Conservation (phyloP, 2,888 invertebrate species). For the Cryptus viduatorius region DNA sequence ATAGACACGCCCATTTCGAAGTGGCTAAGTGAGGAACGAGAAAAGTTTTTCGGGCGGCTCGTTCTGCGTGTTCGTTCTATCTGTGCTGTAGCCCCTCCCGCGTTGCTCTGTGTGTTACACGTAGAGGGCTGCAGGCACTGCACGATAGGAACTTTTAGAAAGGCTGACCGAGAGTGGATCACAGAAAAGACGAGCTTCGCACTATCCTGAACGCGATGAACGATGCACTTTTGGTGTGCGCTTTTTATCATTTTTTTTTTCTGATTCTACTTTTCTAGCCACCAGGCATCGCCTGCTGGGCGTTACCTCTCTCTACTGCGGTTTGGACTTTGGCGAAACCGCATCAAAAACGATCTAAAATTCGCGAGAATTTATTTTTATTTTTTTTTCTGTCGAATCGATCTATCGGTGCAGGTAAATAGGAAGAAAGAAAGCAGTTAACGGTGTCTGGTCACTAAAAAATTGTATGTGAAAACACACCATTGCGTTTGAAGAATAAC, state of each 20-base stretch:
- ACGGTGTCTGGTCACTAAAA: no score
- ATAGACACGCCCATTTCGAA: slow-evolving; percentile 36
- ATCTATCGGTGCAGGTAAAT: slow-evolving; percentile 44
- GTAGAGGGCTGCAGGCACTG: slow-evolving; percentile 11
- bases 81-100: not conserved
- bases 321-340: slow-evolving; percentile 56
- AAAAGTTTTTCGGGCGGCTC: slow-evolving; percentile 43
- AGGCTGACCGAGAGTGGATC: slow-evolving; percentile 60
- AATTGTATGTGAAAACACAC: no score
- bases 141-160: slow-evolving; percentile 41
- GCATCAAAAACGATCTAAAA: slow-evolving; percentile 15
- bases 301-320: slow-evolving; percentile 55
- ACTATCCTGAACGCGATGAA: slow-evolving; percentile 33
- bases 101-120: not conserved
- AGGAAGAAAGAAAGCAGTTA: slow-evolving; percentile 19
- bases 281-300: slow-evolving; percentile 20
- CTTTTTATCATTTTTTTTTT: slow-evolving; percentile 8
- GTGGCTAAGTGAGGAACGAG: slow-evolving; percentile 49
- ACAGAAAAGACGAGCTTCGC: slow-evolving; percentile 14
- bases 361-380: slow-evolving; percentile 44
- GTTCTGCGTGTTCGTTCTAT: slow-evolving; percentile 30
- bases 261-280: slow-evolving; percentile 67
- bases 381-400: slow-evolving; percentile 33
- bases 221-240: slow-evolving; percentile 24
- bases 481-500: not conserved